phyloP scores from a whole-genome alignment of 1,140 invertebrate species.

The Zaprionus kolodkinae region DNA sequence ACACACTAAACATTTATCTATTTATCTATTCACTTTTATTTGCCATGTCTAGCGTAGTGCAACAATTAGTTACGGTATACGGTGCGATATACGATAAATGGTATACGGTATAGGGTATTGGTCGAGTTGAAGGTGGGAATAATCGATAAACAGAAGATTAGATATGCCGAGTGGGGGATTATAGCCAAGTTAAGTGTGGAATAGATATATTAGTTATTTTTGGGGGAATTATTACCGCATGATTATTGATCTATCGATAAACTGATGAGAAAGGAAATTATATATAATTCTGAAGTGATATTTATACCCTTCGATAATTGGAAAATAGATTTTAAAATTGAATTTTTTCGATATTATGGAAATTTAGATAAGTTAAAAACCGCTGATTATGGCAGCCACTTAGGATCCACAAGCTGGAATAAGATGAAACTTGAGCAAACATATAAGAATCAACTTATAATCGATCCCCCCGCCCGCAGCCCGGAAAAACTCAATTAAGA shows the following conservation, averaged over 20 bases:
- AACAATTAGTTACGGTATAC: background rate
- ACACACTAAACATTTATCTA: constrained; percentile 6
- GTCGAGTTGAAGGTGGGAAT: background rate
- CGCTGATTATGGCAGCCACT: background rate
- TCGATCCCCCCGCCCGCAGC: background rate
- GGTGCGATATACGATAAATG: background rate
- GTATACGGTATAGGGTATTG: background rate
- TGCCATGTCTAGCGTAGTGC: background rate
- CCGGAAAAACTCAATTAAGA: constrained; percentile 2
- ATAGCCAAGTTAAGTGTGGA: background rate
- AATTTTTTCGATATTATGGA: too few relatives aligned
- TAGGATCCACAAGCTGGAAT: background rate
- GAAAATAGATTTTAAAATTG: too few relatives aligned
- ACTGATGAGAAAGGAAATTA: background rate
- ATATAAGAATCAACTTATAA: background rate
- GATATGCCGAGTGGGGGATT: background rate
- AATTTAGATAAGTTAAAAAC: too few relatives aligned
- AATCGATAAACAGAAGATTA: background rate
- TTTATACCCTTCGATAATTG: too few relatives aligned
- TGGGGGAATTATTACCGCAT: background rate
- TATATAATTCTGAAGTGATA: too few relatives aligned
- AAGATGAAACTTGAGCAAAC: background rate
- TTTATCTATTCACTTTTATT: constrained; percentile 13
- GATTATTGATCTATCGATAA: background rate
- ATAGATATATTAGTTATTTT: background rate